Conservation (phyloP, 2,113 vertebrate genomes). For the Lutjanus erythropterus region DNA sequence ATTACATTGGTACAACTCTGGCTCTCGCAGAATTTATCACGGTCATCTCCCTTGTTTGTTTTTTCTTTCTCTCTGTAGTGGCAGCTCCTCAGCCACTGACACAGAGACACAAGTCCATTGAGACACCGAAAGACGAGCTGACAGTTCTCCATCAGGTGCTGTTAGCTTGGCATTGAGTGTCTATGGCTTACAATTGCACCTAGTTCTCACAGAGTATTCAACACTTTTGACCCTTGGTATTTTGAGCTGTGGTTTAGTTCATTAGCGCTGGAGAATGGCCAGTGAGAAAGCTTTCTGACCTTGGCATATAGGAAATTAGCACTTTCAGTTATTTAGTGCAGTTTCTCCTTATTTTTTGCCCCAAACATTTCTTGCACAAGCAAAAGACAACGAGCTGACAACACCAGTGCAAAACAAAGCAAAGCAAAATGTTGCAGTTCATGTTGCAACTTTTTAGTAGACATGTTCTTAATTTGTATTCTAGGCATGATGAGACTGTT, state of each 20-base stretch:
- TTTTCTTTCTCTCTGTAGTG: slow-evolving; percentile 6
- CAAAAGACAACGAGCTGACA: slow-evolving; percentile 7
- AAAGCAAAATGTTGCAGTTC: slow-evolving; percentile 33
- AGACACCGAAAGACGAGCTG: not conserved
- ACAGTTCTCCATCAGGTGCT: not conserved
- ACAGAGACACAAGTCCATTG: not conserved
- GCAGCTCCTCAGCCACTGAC: not conserved
- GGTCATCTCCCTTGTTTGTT: not conserved
- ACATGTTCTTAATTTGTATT: slow-evolving; percentile 54
- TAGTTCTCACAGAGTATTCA: not conserved
- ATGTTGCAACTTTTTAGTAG: slow-evolving; percentile 41
- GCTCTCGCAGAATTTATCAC: slow-evolving; percentile 1
- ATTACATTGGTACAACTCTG: slow-evolving; percentile 8
- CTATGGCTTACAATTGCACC: no score
- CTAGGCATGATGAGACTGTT: slow-evolving; percentile 33
- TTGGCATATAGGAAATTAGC: not conserved
- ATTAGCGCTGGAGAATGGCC: not conserved
- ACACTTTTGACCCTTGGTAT: not conserved
- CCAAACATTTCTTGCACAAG: not conserved
- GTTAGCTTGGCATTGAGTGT: not conserved
- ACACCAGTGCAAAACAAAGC: slow-evolving; percentile 8
- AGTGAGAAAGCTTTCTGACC: not conserved
- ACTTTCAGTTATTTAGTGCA: not conserved
- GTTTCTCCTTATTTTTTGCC: not conserved
- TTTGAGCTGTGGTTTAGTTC: not conserved